A percentile compares a stretch with the other conserved stretches of the same genome.
Evolutionary conservation across 2,888 invertebrate species (phyloP).

Genomic region (Chrysolina haemoptera): DNA sequence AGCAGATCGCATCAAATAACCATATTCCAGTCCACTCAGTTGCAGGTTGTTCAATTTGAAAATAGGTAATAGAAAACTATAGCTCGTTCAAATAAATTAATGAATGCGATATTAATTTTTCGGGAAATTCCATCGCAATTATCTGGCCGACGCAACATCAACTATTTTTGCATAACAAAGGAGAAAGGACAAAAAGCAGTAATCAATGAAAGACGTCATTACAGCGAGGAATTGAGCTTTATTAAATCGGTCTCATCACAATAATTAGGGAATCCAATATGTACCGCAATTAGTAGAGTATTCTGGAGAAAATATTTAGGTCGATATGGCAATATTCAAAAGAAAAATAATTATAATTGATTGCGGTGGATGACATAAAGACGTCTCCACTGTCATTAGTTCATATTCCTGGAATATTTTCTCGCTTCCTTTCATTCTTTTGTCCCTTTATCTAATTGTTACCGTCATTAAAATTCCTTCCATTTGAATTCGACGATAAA

Average conservation of each 20-base stretch:
- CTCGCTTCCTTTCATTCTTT: background rate
- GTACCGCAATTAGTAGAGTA: constrained; percentile 54
- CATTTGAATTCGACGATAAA: background rate
- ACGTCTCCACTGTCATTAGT: constrained; percentile 14
- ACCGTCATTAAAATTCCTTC: background rate
- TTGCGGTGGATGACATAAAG: background rate
- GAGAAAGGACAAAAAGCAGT: constrained; percentile 51
- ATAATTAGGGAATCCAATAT: constrained; percentile 59
- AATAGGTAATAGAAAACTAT: no score
- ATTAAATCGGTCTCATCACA: constrained; percentile 54
- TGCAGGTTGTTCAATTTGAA: no score
- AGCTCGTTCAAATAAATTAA: background rate
- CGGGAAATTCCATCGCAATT: constrained; percentile 36
- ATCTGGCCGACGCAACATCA: constrained; percentile 36
- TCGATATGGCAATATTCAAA: constrained; percentile 37
- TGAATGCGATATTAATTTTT: constrained; percentile 22
- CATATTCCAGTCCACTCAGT: no score
- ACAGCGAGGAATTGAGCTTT: constrained; percentile 54
- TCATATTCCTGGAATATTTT: background rate
- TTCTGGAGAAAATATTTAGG: constrained; percentile 50
- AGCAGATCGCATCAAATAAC: no score
- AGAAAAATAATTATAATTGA: constrained; percentile 2
- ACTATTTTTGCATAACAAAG: constrained; percentile 55
- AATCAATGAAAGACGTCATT: constrained; percentile 57
- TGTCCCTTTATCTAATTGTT: background rate